Conservation (phyloP, 2,888 invertebrate species). For the Athetis lepigone region DNA sequence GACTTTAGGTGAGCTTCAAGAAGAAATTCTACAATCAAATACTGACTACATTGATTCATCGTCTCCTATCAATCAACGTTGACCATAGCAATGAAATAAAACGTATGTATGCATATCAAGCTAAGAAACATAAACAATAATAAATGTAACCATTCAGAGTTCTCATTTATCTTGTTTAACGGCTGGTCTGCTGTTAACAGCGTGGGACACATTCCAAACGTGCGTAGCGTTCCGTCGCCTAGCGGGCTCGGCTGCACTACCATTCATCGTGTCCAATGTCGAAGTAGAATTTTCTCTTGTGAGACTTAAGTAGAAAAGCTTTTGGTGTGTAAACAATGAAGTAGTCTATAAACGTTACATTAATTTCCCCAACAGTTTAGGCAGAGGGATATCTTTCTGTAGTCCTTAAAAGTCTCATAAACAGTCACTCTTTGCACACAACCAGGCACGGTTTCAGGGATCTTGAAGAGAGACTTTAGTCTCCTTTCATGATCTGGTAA, state of each 20-base stretch:
- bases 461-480: no score
- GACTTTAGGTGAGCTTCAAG: neutral
- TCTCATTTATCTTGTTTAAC: conserved; percentile 53
- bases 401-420: no score
- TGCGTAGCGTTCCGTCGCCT: conserved; percentile 37
- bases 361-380: no score
- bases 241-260: conserved; percentile 20
- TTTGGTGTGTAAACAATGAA: no score
- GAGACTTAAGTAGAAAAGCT: no score
- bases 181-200: conserved; percentile 33
- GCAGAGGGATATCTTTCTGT: no score
- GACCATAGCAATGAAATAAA: conserved; percentile 12
- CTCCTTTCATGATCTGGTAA: neutral
- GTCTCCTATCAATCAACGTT: conserved; percentile 37
- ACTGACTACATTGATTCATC: conserved; percentile 8
- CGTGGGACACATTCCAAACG: conserved; percentile 56
- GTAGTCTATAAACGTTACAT: no score
- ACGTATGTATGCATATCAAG: conserved; percentile 22
- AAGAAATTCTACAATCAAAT: neutral
- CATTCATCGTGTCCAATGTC: conserved; percentile 24
- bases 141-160: conserved; percentile 24
- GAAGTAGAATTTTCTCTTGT: conserved; percentile 1
- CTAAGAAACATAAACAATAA: conserved; percentile 36
- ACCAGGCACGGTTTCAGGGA: no score
- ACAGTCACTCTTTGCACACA: no score